phyloP scores from a whole-genome alignment of 2,888 invertebrate genomes.

The Caradrina clavipalpis region DNA sequence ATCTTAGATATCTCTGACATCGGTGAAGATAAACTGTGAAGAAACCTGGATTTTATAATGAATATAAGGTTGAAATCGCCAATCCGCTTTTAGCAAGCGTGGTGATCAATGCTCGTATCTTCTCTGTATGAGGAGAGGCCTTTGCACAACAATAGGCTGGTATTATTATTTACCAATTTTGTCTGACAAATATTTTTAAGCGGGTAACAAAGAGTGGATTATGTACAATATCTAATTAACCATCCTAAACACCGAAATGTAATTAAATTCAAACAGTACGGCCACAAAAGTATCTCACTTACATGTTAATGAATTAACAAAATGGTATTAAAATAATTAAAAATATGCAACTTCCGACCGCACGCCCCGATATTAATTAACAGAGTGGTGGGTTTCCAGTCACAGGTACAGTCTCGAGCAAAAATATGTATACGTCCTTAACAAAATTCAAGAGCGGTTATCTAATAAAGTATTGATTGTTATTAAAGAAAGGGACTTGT shows the following conservation, averaged over 20 bases:
- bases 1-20: too few relatives aligned
- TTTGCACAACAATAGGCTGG: too few relatives aligned
- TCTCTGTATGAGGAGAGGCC: too few relatives aligned
- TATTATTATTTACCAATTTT: too few relatives aligned
- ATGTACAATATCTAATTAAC: conserved; percentile 1
- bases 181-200: too few relatives aligned
- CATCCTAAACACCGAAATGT: conserved; percentile 7
- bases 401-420: conserved; percentile 10
- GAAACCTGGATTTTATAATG: too few relatives aligned
- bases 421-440: not conserved
- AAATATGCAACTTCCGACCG: conserved; percentile 36
- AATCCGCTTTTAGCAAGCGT: too few relatives aligned
- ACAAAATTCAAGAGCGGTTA: not conserved
- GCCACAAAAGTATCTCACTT: conserved; percentile 12
- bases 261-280: conserved; percentile 9
- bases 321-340: conserved; percentile 40
- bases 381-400: conserved; percentile 18
- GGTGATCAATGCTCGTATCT: too few relatives aligned
- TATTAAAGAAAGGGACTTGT: too few relatives aligned
- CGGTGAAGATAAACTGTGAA: too few relatives aligned
- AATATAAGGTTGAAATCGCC: too few relatives aligned
- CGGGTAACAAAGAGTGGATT: too few relatives aligned
- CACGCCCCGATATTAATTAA: conserved; percentile 56
- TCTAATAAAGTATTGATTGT: not conserved
- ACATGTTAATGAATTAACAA: conserved; percentile 30